phyloP scores from a whole-genome alignment of 2,113 vertebrate species.

The Malurus cyaneus region DNA sequence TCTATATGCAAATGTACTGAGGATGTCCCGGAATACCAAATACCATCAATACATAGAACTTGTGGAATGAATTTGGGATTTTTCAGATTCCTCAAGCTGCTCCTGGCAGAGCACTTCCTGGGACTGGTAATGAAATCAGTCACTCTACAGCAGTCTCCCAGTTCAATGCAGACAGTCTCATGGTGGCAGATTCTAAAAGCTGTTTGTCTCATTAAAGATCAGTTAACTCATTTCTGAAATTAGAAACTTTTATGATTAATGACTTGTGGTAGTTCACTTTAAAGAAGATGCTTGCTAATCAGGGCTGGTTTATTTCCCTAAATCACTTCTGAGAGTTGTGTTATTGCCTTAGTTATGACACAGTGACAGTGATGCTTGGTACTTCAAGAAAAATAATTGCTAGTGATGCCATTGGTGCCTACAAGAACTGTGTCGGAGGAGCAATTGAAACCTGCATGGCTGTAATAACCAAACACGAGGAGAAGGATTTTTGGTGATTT shows the following conservation, averaged over 20 bases:
- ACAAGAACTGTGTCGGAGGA: neutral
- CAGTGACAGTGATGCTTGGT: neutral
- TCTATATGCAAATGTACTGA: accelerated
- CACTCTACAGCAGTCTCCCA: neutral
- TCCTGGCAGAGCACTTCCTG: neutral
- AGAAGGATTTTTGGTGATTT: neutral
- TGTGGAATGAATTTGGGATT: neutral
- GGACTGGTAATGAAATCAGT: neutral
- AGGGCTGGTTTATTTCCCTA: neutral
- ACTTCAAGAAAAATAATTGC: neutral
- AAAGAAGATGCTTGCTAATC: neutral
- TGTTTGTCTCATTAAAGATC: conserved; percentile 34
- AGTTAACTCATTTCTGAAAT: conserved; percentile 44
- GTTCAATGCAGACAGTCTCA: neutral
- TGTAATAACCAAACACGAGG: neutral
- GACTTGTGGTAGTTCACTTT: neutral
- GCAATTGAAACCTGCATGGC: neutral
- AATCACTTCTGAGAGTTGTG: conserved; percentile 16
- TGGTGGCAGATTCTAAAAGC: conserved; percentile 8
- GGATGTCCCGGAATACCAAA: neutral
- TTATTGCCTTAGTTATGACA: conserved; percentile 3
- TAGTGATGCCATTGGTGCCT: neutral
- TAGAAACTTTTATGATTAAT: conserved; percentile 46
- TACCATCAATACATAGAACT: neutral
- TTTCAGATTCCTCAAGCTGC: neutral